These are phyloP conservation scores for Archips crataeganus DNA, from an alignment of 2,888 invertebrate species.

Conservation along the genomic window DNA sequence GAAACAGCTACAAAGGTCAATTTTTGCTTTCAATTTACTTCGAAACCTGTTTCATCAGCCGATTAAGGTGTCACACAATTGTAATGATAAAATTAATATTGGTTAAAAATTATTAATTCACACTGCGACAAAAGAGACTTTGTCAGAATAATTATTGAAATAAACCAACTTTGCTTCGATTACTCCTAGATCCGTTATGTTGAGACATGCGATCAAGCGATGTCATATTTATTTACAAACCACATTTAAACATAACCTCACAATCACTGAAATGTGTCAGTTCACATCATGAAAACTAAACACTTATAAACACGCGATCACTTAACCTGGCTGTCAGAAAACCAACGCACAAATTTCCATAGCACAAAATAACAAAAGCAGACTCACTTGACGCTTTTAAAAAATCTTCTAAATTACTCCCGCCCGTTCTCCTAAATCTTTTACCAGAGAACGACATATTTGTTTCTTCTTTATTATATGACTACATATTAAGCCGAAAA, in stretches of 20 bases:
- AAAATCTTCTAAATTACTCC: slow-evolving; percentile 68
- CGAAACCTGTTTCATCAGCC: not conserved
- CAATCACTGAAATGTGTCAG: not conserved
- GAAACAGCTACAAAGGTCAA: not conserved
- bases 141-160: not conserved
- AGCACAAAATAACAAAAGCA: slow-evolving; percentile 25
- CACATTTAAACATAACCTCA: not conserved
- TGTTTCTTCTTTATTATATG: slow-evolving; percentile 21
- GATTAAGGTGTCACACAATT: not conserved
- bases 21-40: not conserved
- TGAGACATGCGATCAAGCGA: not conserved
- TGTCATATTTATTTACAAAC: slow-evolving; percentile 6
- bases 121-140: not conserved
- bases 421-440: slow-evolving; percentile 60
- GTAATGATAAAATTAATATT: not conserved
- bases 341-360: not conserved
- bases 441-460: slow-evolving; percentile 73
- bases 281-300: not conserved
- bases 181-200: not conserved
- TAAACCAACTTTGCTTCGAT: not conserved
- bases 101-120: not conserved
- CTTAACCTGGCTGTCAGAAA: not conserved
- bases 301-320: not conserved
- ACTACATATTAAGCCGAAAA: slow-evolving; percentile 19
- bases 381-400: slow-evolving; percentile 65